Conservation (phyloP, 2,888 invertebrate genomes). For the Himalopsyche japonica region DNA sequence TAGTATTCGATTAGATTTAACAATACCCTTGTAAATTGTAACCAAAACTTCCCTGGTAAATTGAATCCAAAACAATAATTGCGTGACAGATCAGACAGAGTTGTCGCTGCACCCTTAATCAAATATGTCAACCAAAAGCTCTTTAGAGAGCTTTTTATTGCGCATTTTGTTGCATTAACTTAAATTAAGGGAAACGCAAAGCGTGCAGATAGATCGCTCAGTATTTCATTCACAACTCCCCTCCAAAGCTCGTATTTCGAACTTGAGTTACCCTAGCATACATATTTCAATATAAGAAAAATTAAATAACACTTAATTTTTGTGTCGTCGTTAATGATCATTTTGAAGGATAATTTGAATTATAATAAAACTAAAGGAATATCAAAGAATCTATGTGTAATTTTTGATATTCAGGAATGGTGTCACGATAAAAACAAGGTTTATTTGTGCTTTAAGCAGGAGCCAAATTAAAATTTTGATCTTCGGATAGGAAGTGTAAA, state of each 20-base stretch:
- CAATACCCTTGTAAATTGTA: background rate
- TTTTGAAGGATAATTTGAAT: too few relatives aligned
- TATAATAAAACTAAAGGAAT: too few relatives aligned
- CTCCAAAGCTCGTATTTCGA: background rate
- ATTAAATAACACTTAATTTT: too few relatives aligned
- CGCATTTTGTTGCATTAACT: slow-evolving; percentile 31
- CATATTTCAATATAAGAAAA: background rate
- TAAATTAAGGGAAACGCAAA: slow-evolving; percentile 35
- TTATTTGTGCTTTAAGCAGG: too few relatives aligned
- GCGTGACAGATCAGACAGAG: background rate
- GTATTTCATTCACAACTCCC: background rate
- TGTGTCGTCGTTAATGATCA: too few relatives aligned
- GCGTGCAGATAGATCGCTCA: background rate
- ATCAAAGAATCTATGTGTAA: too few relatives aligned
- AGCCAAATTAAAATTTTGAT: too few relatives aligned
- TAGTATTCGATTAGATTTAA: background rate
- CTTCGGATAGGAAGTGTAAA: too few relatives aligned
- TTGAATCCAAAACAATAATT: background rate
- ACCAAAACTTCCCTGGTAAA: background rate
- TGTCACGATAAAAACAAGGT: too few relatives aligned
- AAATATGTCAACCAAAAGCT: slow-evolving; percentile 29
- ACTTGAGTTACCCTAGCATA: background rate
- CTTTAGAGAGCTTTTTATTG: slow-evolving; percentile 34
- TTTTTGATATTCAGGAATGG: too few relatives aligned
- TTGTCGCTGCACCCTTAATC: slow-evolving; percentile 16